Base-by-base conservation (phyloP, 2,113 vertebrate genomes). In the Podarcis muralis region DNA sequence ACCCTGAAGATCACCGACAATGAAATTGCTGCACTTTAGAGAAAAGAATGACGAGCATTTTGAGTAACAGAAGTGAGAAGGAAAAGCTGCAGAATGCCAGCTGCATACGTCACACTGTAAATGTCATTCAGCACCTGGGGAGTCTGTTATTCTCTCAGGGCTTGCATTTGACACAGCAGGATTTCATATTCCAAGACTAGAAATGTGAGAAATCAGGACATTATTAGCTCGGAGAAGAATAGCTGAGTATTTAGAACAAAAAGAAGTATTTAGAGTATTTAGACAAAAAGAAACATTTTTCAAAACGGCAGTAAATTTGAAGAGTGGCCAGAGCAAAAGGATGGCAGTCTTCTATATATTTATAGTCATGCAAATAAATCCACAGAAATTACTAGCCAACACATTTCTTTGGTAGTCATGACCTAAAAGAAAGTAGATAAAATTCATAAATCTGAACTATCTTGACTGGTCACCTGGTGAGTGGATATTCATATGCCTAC, bases 61-160 rank as follows among this genome's bases (percentile, higher is more conserved):
- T 91, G 57, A 75, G 88, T 76, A 81, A 85, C 88, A 27, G 66
- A 59, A 83, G 82, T 0, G 1, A 48, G 53, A 83, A 85, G 77
- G 74, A 69, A 80, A 89, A 94, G 53, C 74, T 0, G 0, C 59
- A 18, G 83, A 81, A 72, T 2, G 0, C n/a, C 0, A 0, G 69
- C 30, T 83, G 27, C 0, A 0, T 0, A 5, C 16, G 43, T 48
- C 71, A 75, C 57, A 5, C 43, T 20, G 40, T 20, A 91, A 93
- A 93, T 92, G 88, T 92, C 90, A 81, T 35, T 84, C 43, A 13
- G 81, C 81, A 68, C 43, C 69, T 13, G 12, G 43, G 85, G 84
- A 75, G 4, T 18, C 68, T 40, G 3, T 7, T 22, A 35, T 53
- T 87, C 68, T 89, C 84, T 57, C 9, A 40, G 43, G 80, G 27